Evolutionary conservation across 1,140 invertebrate species (phyloP).

Genomic region (Scaptodrosophila lebanonensis): DNA sequence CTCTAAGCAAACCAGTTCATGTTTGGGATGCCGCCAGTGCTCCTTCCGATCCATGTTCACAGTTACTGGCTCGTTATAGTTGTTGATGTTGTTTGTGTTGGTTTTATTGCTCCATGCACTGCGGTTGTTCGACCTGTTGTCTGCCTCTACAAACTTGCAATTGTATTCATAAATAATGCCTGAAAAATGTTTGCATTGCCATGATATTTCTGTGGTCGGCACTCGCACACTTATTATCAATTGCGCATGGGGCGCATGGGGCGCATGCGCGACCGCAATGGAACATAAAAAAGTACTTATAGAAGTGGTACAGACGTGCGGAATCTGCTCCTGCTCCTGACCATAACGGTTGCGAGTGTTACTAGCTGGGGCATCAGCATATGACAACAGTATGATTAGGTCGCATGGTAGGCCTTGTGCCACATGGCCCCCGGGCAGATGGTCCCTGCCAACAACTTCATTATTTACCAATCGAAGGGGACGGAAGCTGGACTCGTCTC

Average conservation of each 20-base stretch:
- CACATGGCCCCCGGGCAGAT: no score
- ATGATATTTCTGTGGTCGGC: constrained; percentile 23
- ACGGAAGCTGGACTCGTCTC: no score
- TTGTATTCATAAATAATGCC: constrained; percentile 72
- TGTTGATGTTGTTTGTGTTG: no score
- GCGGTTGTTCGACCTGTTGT: neutral
- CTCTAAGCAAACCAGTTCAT: constrained; percentile 39
- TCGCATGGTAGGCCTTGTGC: no score
- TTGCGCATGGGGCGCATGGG: constrained; percentile 30
- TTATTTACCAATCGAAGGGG: no score
- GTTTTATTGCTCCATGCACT: constrained; percentile 36
- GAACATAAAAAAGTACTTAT: constrained; percentile 63
- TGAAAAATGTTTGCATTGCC: constrained; percentile 56
- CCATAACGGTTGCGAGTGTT: constrained; percentile 22
- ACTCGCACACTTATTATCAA: constrained; percentile 64
- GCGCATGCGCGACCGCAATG: constrained; percentile 41
- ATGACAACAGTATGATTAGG: no score
- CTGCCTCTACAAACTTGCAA: constrained; percentile 54
- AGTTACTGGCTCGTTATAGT: no score
- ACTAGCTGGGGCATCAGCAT: neutral
- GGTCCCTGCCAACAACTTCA: no score
- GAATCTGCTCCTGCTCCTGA: no score
- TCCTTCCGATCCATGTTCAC: constrained; percentile 5
- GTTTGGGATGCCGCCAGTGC: constrained; percentile 16
- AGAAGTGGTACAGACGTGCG: constrained; percentile 41